Percentiles rank a stretch among this genome's conserved stretches.
These are phyloP conservation scores for Lontra canadensis DNA, from an alignment of 2,113 vertebrate genomes.

Conservation along the genomic window DNA sequence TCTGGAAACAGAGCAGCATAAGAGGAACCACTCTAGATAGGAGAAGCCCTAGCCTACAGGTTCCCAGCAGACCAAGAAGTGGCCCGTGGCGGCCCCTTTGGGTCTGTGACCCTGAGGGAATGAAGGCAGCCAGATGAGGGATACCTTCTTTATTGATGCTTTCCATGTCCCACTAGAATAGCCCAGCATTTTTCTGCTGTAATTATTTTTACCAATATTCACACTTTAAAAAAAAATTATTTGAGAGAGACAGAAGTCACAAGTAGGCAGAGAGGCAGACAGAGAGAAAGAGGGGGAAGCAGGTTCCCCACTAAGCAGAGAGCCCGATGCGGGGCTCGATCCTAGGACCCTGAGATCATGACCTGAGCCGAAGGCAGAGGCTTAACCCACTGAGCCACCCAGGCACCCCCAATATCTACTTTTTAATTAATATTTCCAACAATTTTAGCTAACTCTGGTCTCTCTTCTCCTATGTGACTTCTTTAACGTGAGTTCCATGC, in stretches of 20 bases:
- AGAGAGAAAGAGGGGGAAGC: too few species aligned
- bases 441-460: not conserved
- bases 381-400: too few species aligned
- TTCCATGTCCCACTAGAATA: not conserved
- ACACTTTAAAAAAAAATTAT: too few species aligned
- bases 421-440: not conserved
- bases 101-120: not conserved
- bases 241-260: too few species aligned
- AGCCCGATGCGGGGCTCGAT: too few species aligned
- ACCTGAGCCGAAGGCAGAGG: too few species aligned
- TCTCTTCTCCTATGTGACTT: not conserved
- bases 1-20: not conserved
- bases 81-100: fast-evolving
- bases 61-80: not conserved
- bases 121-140: not conserved
- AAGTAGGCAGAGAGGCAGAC: too few species aligned
- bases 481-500: not conserved
- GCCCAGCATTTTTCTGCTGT: not conserved
- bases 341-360: too few species aligned
- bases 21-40: not conserved
- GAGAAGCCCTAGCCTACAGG: not conserved
- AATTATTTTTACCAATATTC: not conserved
- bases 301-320: too few species aligned
- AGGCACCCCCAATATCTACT: too few species aligned
- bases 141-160: not conserved